Percentiles rank a stretch among this genome's conserved stretches.
Conservation (phyloP, 2,888 invertebrate species). For the Oligia latruncula region DNA sequence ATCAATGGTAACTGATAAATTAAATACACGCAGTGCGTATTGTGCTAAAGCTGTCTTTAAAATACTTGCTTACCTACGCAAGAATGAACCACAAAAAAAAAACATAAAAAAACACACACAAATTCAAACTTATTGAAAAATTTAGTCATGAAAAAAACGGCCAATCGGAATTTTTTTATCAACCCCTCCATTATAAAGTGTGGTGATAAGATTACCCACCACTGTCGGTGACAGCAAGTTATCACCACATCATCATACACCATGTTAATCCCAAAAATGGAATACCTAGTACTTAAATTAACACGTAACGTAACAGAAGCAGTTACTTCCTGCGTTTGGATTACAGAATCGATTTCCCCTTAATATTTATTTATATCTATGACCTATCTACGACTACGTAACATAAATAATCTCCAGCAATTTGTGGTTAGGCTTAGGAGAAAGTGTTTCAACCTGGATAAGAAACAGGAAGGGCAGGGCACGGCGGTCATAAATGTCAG, state of each 20-base stretch:
- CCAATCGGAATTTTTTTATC: background rate
- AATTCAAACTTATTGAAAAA: background rate
- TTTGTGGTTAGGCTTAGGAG: constrained; percentile 53
- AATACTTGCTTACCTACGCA: background rate
- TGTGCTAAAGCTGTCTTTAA: background rate
- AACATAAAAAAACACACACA: too few relatives aligned
- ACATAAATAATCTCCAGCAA: constrained; percentile 44
- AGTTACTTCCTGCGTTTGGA: background rate
- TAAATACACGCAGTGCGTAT: background rate
- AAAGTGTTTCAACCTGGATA: constrained; percentile 64
- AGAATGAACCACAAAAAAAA: background rate
- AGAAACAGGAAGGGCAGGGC: constrained; percentile 73
- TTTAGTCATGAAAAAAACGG: background rate
- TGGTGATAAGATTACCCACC: background rate
- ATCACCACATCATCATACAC: background rate
- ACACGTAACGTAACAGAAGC: background rate
- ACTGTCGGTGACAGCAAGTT: background rate
- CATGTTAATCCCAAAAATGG: background rate
- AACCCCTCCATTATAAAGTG: background rate
- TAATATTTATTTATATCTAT: background rate
- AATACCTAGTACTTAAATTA: background rate
- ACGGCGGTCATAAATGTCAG: constrained; percentile 76
- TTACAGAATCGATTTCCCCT: constrained; percentile 10
- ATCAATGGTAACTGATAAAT: background rate
- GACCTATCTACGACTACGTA: constrained; percentile 21